Percentiles rank a stretch among this genome's conserved stretches.
Evolutionary conservation across 2,797 vertebrate genomes (phyloP).

Genomic region (Chelidonichthys spinosus): DNA sequence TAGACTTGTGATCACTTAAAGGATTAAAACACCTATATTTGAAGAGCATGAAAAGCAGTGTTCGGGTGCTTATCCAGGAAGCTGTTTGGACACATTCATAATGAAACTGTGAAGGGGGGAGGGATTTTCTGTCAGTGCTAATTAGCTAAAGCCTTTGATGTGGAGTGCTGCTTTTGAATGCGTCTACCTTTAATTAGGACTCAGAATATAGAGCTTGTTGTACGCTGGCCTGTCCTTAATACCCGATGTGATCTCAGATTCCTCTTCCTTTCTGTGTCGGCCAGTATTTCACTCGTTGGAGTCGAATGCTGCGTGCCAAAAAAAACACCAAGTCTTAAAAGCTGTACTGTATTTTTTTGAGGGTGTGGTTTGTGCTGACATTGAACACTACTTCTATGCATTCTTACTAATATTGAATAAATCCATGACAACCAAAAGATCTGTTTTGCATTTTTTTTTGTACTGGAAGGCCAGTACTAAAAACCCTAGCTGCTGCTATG

Average conservation of each 20-base stretch:
- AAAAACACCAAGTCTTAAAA: conserved; percentile 32
- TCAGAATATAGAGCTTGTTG: conserved; percentile 28
- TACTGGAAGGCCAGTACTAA: background rate
- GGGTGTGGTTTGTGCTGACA: conserved; percentile 40
- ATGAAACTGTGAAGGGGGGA: conserved; percentile 39
- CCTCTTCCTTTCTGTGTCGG: conserved; percentile 8
- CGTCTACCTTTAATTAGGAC: conserved; percentile 57
- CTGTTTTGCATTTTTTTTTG: background rate
- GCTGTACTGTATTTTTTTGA: conserved; percentile 15
- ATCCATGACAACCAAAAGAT: conserved; percentile 51
- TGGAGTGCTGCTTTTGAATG: conserved; percentile 40
- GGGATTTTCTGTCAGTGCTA: conserved; percentile 46
- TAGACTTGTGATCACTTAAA: conserved; percentile 28
- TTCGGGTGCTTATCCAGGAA: conserved; percentile 42
- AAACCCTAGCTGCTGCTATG: background rate
- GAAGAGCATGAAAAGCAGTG: conserved; percentile 38
- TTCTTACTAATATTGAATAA: conserved; percentile 62
- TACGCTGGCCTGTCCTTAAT: conserved; percentile 21
- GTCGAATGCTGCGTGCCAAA: conserved; percentile 52
- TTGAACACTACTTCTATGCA: conserved; percentile 59
- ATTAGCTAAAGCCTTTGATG: conserved; percentile 63
- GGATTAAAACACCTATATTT: conserved; percentile 44
- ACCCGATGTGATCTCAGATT: background rate
- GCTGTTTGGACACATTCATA: conserved; percentile 56
- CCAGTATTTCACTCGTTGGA: background rate